A percentile compares a stretch with the other conserved stretches of the same genome.
Conservation (phyloP, 2,888 invertebrate species). For the Meloe dianella region DNA sequence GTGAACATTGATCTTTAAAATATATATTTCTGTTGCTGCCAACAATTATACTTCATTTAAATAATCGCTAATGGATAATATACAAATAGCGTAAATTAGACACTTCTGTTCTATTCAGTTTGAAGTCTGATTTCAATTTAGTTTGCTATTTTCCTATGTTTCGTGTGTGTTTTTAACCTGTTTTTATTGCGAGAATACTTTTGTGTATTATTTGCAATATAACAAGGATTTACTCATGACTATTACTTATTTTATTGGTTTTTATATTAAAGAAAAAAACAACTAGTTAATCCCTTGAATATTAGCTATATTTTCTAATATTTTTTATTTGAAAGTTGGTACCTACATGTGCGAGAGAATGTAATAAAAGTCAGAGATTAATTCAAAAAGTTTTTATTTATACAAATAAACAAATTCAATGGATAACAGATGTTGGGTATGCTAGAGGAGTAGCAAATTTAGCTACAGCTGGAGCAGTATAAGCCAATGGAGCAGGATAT, state of each 20-base stretch:
- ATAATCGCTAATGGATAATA: background rate
- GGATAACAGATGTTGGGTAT: conserved; percentile 22
- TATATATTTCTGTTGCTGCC: conserved; percentile 22
- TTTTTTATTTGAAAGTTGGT: too few species aligned
- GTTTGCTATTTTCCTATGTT: too few species aligned
- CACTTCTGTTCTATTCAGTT: too few species aligned
- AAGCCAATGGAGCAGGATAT: conserved; percentile 35
- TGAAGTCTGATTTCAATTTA: too few species aligned
- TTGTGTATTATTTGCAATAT: background rate
- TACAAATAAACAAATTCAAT: background rate
- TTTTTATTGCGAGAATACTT: too few species aligned
- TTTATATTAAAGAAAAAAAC: too few species aligned
- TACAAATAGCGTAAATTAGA: background rate
- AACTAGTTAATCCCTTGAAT: too few species aligned
- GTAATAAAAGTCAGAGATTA: background rate
- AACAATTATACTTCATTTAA: conserved; percentile 9
- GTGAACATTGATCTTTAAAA: conserved; percentile 12
- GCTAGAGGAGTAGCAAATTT: conserved; percentile 32
- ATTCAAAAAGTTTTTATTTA: background rate
- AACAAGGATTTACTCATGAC: background rate
- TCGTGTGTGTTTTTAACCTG: too few species aligned
- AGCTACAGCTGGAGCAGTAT: conserved; percentile 24
- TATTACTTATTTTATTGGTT: too few species aligned
- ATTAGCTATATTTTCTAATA: background rate
- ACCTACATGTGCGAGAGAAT: too few species aligned